These are phyloP conservation scores for Pachliopta kotzebuea DNA, from an alignment of 2,888 invertebrate species.

Conservation along the genomic window DNA sequence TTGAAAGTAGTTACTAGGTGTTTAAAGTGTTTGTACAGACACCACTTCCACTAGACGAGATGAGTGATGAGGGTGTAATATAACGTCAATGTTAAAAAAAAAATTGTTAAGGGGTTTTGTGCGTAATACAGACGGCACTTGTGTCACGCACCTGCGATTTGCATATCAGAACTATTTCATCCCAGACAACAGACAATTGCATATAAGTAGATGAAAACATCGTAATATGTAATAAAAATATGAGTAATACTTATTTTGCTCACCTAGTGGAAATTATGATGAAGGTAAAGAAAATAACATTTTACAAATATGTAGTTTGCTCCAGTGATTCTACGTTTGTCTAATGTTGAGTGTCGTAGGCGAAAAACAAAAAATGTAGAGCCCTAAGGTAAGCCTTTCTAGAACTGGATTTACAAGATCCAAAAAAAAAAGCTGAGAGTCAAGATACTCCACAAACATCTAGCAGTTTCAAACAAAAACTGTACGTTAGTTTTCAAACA, in stretches of 20 bases:
- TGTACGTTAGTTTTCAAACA: not conserved
- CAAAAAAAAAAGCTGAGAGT: slow-evolving; percentile 2
- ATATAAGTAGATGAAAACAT: not conserved
- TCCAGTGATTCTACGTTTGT: not conserved
- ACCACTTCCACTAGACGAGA: slow-evolving; percentile 16
- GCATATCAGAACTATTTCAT: slow-evolving; percentile 20
- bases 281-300: too few species aligned
- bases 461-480: slow-evolving; percentile 1
- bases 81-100: slow-evolving; percentile 25
- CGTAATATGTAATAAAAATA: too few species aligned
- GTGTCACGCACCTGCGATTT: slow-evolving; percentile 24
- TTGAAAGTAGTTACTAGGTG: slow-evolving; percentile 20
- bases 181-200: not conserved
- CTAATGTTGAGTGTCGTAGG: not conserved
- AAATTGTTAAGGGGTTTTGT: slow-evolving; percentile 21
- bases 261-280: too few species aligned
- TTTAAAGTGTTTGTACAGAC: slow-evolving; percentile 18
- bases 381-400: slow-evolving; percentile 4
- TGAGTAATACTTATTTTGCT: too few species aligned
- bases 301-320: not conserved
- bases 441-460: not conserved
- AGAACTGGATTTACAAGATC: slow-evolving; percentile 9
- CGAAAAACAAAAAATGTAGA: slow-evolving; percentile 7
- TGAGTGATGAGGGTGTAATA: slow-evolving; percentile 26
- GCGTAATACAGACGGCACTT: slow-evolving; percentile 27